These are phyloP conservation scores for Dissostichus mawsoni DNA, from an alignment of 2,113 vertebrate species.

Conservation along the genomic window DNA sequence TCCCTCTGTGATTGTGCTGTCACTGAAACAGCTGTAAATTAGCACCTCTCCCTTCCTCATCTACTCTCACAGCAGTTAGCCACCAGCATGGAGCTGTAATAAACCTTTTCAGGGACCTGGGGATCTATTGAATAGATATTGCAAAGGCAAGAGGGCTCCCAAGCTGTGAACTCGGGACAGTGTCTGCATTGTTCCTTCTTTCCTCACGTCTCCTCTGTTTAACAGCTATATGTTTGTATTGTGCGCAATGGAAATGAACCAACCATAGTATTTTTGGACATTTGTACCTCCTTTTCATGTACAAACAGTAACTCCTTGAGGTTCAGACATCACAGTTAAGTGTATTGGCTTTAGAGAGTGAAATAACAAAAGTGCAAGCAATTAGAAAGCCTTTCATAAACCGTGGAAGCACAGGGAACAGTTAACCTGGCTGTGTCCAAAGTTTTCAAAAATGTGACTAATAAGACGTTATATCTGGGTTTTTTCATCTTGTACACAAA, in stretches of 20 bases:
- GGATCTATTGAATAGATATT: slow-evolving; percentile 41
- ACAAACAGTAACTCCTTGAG: neutral
- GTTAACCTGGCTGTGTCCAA: neutral
- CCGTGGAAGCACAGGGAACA: neutral
- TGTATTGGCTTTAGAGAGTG: neutral
- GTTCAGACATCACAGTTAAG: neutral
- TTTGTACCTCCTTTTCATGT: neutral
- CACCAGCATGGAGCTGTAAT: slow-evolving; percentile 3
- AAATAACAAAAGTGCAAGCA: neutral
- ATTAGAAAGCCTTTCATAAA: neutral
- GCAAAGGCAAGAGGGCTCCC: slow-evolving; percentile 2
- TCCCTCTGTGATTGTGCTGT: slow-evolving; percentile 34
- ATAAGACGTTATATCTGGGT: neutral
- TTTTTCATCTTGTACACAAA: neutral
- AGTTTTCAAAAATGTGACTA: neutral
- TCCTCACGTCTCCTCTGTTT: neutral
- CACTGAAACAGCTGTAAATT: slow-evolving; percentile 59
- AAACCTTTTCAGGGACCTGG: slow-evolving; percentile 44
- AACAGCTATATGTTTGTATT: neutral
- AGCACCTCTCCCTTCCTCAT: slow-evolving; percentile 38
- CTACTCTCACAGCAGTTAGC: slow-evolving; percentile 42
- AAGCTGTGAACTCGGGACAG: slow-evolving; percentile 18
- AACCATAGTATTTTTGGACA: neutral
- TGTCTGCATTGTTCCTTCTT: neutral
- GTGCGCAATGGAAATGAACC: neutral